These are phyloP conservation scores for Glaucopsyche alexis DNA, from an alignment of 2,888 invertebrate species.

Conservation along the genomic window DNA sequence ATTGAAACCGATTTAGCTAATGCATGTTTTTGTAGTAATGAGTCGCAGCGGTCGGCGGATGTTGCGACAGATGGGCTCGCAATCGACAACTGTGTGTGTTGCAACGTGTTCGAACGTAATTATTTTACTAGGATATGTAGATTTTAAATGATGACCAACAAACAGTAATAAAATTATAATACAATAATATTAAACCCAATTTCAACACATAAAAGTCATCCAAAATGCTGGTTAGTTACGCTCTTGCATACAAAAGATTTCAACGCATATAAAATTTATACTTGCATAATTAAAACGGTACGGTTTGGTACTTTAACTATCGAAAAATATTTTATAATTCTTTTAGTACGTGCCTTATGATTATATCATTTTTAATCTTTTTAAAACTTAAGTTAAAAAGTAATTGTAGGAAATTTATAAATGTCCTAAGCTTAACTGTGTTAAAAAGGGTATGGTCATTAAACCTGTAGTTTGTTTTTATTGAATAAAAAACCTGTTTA, in stretches of 20 bases:
- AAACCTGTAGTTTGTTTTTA: too few relatives aligned
- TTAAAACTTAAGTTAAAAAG: too few relatives aligned
- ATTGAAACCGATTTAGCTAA: not conserved
- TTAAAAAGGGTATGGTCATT: too few relatives aligned
- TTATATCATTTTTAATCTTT: too few relatives aligned
- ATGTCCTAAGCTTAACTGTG: too few relatives aligned
- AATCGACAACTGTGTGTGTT: not conserved
- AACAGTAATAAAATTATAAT: too few relatives aligned
- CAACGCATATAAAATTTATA: not conserved
- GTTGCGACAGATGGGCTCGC: constrained; percentile 12
- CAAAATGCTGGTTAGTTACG: not conserved
- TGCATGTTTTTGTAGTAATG: not conserved
- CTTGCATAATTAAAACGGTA: not conserved
- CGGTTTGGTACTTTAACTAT: not conserved
- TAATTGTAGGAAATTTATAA: too few relatives aligned
- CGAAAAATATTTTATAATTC: not conserved
- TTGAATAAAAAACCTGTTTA: too few relatives aligned
- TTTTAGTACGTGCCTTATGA: not conserved
- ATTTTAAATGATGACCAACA: not conserved
- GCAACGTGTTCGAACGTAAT: not conserved
- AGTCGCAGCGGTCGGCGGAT: not conserved
- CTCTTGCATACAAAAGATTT: not conserved
- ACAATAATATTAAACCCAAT: too few relatives aligned
- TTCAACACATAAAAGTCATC: too few relatives aligned
- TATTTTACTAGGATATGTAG: not conserved